Evolutionary conservation across 37 sponge, comb jelly and placozoan species (phyloP).

Genomic region (Halisarca cf. caerulea): DNA sequence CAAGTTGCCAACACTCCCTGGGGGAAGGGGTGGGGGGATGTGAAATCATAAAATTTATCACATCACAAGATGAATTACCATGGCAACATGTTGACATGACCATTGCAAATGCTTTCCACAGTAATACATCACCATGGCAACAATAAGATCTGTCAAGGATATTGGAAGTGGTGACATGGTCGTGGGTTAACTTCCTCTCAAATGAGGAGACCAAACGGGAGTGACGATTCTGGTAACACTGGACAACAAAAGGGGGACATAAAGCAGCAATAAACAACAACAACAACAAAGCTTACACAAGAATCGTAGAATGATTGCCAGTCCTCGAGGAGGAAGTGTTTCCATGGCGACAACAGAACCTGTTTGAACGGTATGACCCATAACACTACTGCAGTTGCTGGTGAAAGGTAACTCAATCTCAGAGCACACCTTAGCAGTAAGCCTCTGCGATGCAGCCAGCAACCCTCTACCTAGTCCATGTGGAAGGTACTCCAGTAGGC

Average conservation of each 20-base stretch:
- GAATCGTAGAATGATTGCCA: constrained; percentile 26
- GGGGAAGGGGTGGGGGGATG: neutral
- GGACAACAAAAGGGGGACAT: too few species aligned
- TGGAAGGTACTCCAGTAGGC: constrained; percentile 37
- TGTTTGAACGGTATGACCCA: neutral
- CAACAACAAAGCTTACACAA: constrained; percentile 39
- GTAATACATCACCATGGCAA: neutral
- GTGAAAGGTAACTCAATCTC: neutral
- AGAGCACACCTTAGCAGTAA: constrained; percentile 40
- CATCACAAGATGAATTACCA: neutral
- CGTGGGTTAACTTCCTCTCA: neutral
- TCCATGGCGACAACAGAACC: constrained; percentile 39
- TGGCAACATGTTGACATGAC: constrained; percentile 13
- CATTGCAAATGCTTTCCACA: neutral
- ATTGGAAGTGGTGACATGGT: too few species aligned
- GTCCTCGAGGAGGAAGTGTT: constrained; percentile 43
- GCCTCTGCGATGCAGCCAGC: constrained; percentile 49
- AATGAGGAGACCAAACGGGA: neutral
- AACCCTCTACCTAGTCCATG: constrained; percentile 65
- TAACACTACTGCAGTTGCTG: neutral
- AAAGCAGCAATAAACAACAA: too few species aligned
- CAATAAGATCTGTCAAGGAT: neutral
- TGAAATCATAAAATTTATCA: neutral
- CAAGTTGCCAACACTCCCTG: neutral
- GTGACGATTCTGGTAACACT: neutral